A percentile compares a stretch with the other conserved stretches of the same genome.
These are phyloP conservation scores for Crioceris asparagi DNA, from an alignment of 2,888 invertebrate genomes.

Conservation along the genomic window DNA sequence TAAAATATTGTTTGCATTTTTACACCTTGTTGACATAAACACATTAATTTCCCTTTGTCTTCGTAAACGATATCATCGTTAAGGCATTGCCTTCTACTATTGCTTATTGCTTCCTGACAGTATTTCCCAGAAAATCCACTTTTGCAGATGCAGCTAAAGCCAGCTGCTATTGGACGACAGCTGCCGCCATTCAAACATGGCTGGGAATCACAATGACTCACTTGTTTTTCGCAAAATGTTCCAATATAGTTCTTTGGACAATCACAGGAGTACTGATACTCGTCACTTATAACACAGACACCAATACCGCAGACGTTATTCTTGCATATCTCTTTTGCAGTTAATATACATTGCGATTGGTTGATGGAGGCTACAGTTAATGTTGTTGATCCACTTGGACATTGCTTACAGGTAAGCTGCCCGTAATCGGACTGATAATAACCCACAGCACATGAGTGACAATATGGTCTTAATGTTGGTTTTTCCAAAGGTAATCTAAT, in stretches of 20 bases:
- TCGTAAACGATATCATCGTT: slow-evolving; percentile 41
- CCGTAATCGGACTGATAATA: slow-evolving; percentile 51
- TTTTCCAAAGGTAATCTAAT: slow-evolving; percentile 26
- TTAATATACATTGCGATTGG: slow-evolving; percentile 39
- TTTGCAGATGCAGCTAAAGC: slow-evolving; percentile 41
- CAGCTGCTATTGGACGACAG: slow-evolving; percentile 31
- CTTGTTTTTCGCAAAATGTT: slow-evolving; percentile 41
- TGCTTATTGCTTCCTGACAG: slow-evolving; percentile 40
- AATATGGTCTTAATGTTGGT: slow-evolving; percentile 44
- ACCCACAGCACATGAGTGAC: slow-evolving; percentile 47
- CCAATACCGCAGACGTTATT: slow-evolving; percentile 42
- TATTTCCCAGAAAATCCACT: slow-evolving; percentile 40
- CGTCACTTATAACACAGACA: slow-evolving; percentile 30
- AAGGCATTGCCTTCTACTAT: slow-evolving; percentile 40
- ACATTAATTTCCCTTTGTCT: slow-evolving; percentile 36
- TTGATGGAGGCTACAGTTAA: slow-evolving; percentile 32
- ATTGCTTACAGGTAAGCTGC: slow-evolving; percentile 44
- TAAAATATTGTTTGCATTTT: not conserved
- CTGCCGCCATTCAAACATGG: slow-evolving; percentile 47
- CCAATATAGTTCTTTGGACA: slow-evolving; percentile 44
- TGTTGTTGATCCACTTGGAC: slow-evolving; percentile 45
- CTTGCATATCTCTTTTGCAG: slow-evolving; percentile 39
- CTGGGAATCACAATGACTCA: slow-evolving; percentile 40
- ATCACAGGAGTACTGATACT: slow-evolving; percentile 38
- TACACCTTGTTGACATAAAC: slow-evolving; percentile 35